These are phyloP conservation scores for Patiria pectinifera DNA, from an alignment of 53 echinoderm and acorn worm species.

Conservation along the genomic window DNA sequence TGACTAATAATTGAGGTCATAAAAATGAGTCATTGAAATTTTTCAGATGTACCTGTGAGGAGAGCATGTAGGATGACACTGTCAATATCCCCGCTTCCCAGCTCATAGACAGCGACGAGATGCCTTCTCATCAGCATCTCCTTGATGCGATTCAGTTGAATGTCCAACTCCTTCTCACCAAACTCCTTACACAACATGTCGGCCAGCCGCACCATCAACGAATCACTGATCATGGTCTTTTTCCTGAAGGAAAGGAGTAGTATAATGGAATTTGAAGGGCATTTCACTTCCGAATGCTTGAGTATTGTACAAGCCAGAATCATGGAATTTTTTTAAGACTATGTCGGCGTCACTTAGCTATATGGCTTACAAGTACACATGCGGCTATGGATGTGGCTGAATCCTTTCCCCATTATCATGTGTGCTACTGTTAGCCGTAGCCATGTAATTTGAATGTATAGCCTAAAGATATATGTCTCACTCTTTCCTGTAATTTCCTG, in stretches of 20 bases:
- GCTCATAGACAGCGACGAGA: constrained; percentile 92
- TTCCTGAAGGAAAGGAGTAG: constrained; percentile 29
- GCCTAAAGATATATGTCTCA: constrained; percentile 19
- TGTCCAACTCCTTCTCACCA: constrained; percentile 81
- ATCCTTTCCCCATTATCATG: too few relatives aligned
- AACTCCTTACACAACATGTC: constrained; percentile 84
- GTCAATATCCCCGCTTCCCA: constrained; percentile 88
- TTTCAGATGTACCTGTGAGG: constrained; percentile 75
- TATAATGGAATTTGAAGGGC: not conserved
- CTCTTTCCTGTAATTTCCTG: constrained; percentile 57
- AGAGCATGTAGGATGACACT: constrained; percentile 93
- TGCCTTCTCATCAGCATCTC: constrained; percentile 81
- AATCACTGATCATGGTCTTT: constrained; percentile 73
- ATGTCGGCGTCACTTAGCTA: too few relatives aligned
- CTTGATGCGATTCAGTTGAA: constrained; percentile 84
- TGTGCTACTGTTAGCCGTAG: too few relatives aligned
- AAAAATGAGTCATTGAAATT: not conserved
- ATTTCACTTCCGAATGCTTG: not conserved
- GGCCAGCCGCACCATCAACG: constrained; percentile 71
- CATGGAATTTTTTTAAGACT: too few relatives aligned
- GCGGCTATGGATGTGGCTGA: too few relatives aligned
- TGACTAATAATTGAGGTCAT: not conserved
- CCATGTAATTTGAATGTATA: too few relatives aligned
- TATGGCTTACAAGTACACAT: too few relatives aligned
- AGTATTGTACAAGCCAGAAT: not conserved